phyloP scores from a whole-genome alignment of 1,140 invertebrate genomes.

The Drosophila gunungcola region DNA sequence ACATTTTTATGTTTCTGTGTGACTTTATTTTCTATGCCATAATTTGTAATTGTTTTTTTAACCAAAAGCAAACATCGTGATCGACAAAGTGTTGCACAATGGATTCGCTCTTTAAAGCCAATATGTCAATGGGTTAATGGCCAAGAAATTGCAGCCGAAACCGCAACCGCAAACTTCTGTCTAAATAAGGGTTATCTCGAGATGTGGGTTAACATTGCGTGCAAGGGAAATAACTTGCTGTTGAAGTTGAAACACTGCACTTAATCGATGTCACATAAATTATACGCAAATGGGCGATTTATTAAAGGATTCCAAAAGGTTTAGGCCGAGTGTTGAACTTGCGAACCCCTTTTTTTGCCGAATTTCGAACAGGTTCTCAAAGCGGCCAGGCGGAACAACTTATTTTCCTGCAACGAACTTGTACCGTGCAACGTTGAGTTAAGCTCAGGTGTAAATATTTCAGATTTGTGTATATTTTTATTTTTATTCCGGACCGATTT shows the following conservation, averaged over 20 bases:
- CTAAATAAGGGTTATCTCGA: constrained; percentile 10
- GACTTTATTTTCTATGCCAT: background rate
- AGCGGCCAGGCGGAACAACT: too few species aligned
- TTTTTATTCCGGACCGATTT: constrained; percentile 9
- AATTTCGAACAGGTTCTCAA: constrained; percentile 26
- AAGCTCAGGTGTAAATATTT: constrained; percentile 7
- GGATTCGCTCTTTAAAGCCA: background rate
- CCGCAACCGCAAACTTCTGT: constrained; percentile 11
- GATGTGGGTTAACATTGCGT: constrained; percentile 17
- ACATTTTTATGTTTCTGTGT: background rate
- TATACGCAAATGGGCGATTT: constrained; percentile 9
- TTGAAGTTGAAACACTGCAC: constrained; percentile 26
- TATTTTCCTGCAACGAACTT: constrained; percentile 4
- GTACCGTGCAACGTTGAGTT: constrained; percentile 4
- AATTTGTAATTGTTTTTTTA: background rate
- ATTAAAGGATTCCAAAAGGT: constrained; percentile 19
- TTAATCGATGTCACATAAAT: constrained; percentile 35
- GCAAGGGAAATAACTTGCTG: constrained; percentile 12
- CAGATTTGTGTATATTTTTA: background rate
- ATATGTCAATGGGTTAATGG: constrained; percentile 19
- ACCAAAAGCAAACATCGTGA: background rate
- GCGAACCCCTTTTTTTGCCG: constrained; percentile 7
- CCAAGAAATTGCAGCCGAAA: constrained; percentile 17
- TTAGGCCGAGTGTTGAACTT: constrained; percentile 31
- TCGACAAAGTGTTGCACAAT: constrained; percentile 1